Base-by-base conservation (phyloP, 2,113 vertebrate genomes). In the Arizona elegans region DNA sequence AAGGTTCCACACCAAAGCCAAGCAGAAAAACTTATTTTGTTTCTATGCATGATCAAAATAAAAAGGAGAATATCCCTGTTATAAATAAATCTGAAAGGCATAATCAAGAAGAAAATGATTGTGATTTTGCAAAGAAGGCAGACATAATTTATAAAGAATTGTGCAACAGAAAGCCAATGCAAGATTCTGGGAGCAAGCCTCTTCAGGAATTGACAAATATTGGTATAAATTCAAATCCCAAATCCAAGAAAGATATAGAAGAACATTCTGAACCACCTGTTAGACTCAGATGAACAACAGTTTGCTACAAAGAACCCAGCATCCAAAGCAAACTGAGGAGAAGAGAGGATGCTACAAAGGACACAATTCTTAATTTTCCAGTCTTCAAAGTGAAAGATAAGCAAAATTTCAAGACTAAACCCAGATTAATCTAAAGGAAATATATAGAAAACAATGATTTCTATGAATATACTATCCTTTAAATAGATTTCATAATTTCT, bases 311-410 rank as follows among this genome's bases (percentile, higher is more conserved):
- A 94, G 98, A 98, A 58, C 98, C 97, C 38, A 97, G 0, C 13
- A 87, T 98, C 19, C 56, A 13, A 8, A 9, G 92, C n/a, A 98
- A 98, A 94, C 95, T 98, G 95, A 97, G 98, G 93, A 96, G 97
- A 96, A 98, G 96, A 86, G 95, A 94, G 96, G 75, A 13, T 53
- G 96, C 96, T 92, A 96, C 95, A 92, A 95, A 97, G 90, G 95
- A 93, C 54, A 86, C 54, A 9, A 97, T 97, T 95, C 93, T 95
- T 53, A 15, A 91, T 95, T 96, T 92, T 53, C 94, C 95, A 47
- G 9, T 96, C 87, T 93, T 53, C 90, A 95, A 95, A 95, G 91
- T 92, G 1, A 95, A 94, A 91, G 86, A 92, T 4, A 97, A 92
- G 93, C 88, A 15, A 95, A 94, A 43, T 65, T 97, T 97, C 94